These are phyloP conservation scores for Silurus aristotelis DNA, from an alignment of 2,797 vertebrate species.

Conservation along the genomic window DNA sequence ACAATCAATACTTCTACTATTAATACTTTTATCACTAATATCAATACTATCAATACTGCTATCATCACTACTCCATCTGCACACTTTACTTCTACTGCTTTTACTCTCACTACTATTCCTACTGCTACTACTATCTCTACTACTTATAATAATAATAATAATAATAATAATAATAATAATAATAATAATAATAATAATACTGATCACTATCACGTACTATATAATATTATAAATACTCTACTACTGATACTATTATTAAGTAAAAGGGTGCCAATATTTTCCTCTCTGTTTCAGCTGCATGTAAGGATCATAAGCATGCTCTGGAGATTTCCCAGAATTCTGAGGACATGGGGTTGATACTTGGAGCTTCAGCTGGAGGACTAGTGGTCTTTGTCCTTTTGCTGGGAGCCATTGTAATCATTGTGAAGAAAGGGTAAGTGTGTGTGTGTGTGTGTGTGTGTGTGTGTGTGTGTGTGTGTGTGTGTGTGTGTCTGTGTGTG, in stretches of 20 bases:
- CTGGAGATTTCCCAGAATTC: constrained; percentile 91
- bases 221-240: not conserved
- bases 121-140: not conserved
- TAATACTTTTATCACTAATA: too few relatives aligned
- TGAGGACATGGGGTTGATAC: constrained; percentile 93
- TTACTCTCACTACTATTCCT: not conserved
- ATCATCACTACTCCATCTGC: too few relatives aligned
- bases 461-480: constrained; percentile 14
- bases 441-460: constrained; percentile 26
- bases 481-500: constrained; percentile 33
- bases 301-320: constrained; percentile 88
- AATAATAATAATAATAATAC: too few relatives aligned
- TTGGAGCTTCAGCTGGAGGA: constrained; percentile 89
- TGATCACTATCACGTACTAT: not conserved
- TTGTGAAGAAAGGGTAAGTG: constrained; percentile 89
- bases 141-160: too few relatives aligned
- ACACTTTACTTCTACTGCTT: not conserved
- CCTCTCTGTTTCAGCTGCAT: constrained; percentile 78
- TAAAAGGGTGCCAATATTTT: not conserved
- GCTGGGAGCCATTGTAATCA: constrained; percentile 86
- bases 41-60: too few relatives aligned
- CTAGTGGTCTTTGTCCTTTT: constrained; percentile 89
- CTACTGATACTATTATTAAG: not conserved
- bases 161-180: too few relatives aligned
- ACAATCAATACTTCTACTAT: too few relatives aligned